Evolutionary conservation across 37 sponge, comb jelly and placozoan genomes (phyloP).

Genomic region (Corticium candelabrum): DNA sequence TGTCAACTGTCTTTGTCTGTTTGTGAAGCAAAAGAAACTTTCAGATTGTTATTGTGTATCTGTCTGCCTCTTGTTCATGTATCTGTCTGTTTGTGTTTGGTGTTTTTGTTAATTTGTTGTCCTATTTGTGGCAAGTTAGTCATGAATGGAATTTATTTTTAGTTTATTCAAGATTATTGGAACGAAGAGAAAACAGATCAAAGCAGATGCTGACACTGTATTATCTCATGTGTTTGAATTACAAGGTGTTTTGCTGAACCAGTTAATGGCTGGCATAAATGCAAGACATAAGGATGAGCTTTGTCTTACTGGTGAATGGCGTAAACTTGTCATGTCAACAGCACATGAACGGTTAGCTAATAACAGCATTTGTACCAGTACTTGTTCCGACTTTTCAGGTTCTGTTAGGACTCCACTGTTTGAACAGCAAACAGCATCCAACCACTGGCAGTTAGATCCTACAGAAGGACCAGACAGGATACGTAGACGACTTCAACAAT

Average conservation of each 20-base stretch:
- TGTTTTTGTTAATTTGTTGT: no score
- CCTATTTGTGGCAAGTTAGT: no score
- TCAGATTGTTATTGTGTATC: no score
- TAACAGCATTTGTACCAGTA: background rate
- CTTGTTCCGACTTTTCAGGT: no score
- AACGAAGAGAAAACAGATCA: no score
- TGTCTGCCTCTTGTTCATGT: no score
- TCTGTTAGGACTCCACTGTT: background rate
- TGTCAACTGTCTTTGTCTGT: no score
- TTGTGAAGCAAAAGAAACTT: no score
- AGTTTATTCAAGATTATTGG: no score
- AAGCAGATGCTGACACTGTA: no score
- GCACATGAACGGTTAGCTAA: background rate
- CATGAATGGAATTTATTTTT: no score
- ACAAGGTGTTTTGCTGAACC: background rate
- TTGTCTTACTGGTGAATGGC: background rate
- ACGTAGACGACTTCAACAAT: conserved; percentile 57
- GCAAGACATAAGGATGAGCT: background rate
- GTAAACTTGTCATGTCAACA: background rate
- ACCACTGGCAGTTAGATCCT: conserved; percentile 78
- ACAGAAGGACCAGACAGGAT: conserved; percentile 83
- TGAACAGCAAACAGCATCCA: background rate
- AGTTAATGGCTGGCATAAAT: background rate
- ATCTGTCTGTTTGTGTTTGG: no score
- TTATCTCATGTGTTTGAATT: background rate